phyloP scores from a whole-genome alignment of 1,140 invertebrate species.

The Probaryconus sp. region DNA sequence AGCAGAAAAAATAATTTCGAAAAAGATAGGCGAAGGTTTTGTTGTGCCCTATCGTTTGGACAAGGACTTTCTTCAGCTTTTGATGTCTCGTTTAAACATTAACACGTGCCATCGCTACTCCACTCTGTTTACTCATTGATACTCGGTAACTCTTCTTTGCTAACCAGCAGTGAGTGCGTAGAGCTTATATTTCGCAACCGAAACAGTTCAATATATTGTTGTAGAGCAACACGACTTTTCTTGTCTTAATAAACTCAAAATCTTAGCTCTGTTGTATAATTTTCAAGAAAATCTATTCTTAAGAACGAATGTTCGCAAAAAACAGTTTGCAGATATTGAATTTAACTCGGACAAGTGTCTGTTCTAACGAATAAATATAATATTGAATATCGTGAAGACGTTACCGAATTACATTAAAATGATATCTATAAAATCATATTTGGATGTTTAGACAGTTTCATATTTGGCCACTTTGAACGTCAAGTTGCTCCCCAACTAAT shows the following conservation, averaged over 20 bases:
- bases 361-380: too few relatives aligned
- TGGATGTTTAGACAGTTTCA: constrained; percentile 68
- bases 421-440: constrained; percentile 33
- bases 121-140: constrained; percentile 74
- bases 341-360: too few relatives aligned
- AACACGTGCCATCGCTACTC: constrained; percentile 75
- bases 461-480: constrained; percentile 69
- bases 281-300: too few relatives aligned
- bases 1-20: constrained; percentile 33
- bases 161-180: constrained; percentile 61
- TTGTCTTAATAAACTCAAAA: too few relatives aligned
- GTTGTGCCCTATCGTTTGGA: constrained; percentile 39
- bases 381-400: too few relatives aligned
- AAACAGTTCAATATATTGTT: not conserved
- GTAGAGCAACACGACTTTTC: not conserved
- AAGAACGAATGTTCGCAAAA: too few relatives aligned
- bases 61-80: constrained; percentile 68
- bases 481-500: constrained; percentile 65
- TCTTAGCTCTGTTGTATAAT: too few relatives aligned
- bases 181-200: constrained; percentile 14
- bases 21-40: constrained; percentile 55
- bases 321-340: too few relatives aligned
- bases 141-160: constrained; percentile 70
- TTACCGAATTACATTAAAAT: constrained; percentile 13
- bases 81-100: constrained; percentile 77